Evolutionary conservation across 2,113 vertebrate species (phyloP).

Genomic region (Menura novaehollandiae): DNA sequence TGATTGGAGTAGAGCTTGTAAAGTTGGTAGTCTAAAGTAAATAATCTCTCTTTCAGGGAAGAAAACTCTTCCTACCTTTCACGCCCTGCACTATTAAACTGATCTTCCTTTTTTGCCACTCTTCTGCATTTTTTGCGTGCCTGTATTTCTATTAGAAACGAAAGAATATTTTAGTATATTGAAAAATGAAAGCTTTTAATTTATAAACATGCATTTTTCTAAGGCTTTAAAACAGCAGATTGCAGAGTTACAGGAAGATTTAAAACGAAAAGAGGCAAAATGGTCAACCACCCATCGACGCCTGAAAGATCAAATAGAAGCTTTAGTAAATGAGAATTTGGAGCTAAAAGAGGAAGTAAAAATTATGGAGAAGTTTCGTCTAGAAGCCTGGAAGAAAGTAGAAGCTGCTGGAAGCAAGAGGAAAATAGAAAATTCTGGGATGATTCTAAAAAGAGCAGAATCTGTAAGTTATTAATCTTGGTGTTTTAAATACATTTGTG

Average conservation of each 20-base stretch:
- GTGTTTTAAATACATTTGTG: background rate
- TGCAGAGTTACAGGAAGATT: constrained; percentile 85
- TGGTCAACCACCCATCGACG: constrained; percentile 85
- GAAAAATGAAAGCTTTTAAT: background rate
- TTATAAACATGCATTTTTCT: background rate
- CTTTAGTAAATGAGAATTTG: constrained; percentile 81
- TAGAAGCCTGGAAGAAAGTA: constrained; percentile 84
- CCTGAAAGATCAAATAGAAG: constrained; percentile 85
- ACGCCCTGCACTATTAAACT: background rate
- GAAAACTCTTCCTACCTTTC: background rate
- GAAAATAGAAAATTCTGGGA: background rate
- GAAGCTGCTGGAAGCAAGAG: constrained; percentile 51
- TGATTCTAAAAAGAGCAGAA: constrained; percentile 24
- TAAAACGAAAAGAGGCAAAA: constrained; percentile 85
- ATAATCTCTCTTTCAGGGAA: background rate
- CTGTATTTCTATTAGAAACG: background rate
- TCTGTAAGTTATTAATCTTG: background rate
- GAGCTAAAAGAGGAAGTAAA: constrained; percentile 85
- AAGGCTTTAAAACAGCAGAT: constrained; percentile 89
- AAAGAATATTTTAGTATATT: background rate
- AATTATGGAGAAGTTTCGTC: constrained; percentile 85
- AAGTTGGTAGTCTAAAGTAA: background rate
- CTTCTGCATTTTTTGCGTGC: background rate
- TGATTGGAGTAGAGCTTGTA: background rate
- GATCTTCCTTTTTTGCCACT: background rate